Base-by-base conservation (phyloP, 1,140 invertebrate genomes). In the Eciton burchellii region DNA sequence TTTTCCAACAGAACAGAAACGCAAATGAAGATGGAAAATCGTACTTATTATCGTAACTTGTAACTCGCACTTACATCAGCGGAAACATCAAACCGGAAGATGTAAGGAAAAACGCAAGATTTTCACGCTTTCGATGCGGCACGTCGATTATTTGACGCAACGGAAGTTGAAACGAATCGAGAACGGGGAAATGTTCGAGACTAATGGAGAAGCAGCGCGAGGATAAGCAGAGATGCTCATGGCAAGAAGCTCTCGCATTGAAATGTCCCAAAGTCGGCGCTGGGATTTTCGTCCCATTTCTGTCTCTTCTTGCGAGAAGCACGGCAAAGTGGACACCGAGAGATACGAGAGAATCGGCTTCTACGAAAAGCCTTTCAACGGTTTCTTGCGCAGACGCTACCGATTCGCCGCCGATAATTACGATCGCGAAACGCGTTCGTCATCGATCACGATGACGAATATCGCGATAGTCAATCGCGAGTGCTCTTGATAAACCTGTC, bases 211-310 rank as follows among this genome's bases (percentile, higher is more conserved):
- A 84, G 84, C 65, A 84, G 66, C 65, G 21, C 82, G 70, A 88
- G 86, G 87, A 88, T 88, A 87, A 88, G 85, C 86, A 84, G 21
- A 59, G 65, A 85, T 77, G 74, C 76, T 87, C 74, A 76, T 71
- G 85, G 82, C 82, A 52, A 70, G 65, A 82, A 82, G 82, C 85
- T 84, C 87, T 88, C 82, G 86, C 85, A 88, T 88, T 87, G 86
- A 88, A 88, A 88, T 81, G 86, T 84, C 82, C 82, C 68, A 83
- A 60, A 56, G 56, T 11, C 49, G 24, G 21, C 35, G 54, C 29
- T 72, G 56, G 16, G 47, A 57, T 63, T 74, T 41, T 70, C 52
- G 43, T 72, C n/a, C 82, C 72, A 79, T 79, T 85, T 79, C 82
- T 59, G 24, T 21, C 35, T 71, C 60, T 68, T 77, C 82, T 79